Percentiles rank a stretch among this genome's conserved stretches.
Evolutionary conservation across 2,113 vertebrate genomes (phyloP).

Genomic region (Acanthisitta chloris): DNA sequence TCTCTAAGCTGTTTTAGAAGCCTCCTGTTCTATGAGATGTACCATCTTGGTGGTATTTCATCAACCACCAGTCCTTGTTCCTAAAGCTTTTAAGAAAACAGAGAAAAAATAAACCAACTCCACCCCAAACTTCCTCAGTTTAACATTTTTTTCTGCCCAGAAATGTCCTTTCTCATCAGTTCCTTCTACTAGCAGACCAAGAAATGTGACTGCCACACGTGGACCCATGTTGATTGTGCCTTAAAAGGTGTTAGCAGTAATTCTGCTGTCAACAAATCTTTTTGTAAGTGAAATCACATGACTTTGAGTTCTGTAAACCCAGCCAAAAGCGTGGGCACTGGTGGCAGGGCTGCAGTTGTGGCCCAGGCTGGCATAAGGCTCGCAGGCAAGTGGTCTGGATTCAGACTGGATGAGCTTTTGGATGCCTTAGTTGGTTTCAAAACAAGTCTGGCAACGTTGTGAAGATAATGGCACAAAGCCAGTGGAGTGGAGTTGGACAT

Average conservation of each 20-base stretch:
- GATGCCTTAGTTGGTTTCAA: background rate
- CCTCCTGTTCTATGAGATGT: background rate
- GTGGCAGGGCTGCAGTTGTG: background rate
- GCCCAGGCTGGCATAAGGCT: background rate
- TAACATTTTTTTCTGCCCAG: background rate
- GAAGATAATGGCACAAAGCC: background rate
- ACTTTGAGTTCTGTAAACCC: background rate
- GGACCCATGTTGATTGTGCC: background rate
- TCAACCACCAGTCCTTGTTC: background rate
- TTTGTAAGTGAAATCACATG: background rate
- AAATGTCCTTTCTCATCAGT: background rate
- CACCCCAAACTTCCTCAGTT: background rate
- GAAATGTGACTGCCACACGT: background rate
- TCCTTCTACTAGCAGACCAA: background rate
- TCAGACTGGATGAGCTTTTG: background rate
- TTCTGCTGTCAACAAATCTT: background rate
- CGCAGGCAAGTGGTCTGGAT: background rate
- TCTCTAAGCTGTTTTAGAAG: background rate
- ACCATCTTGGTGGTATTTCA: background rate
- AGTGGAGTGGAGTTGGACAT: background rate
- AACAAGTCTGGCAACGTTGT: background rate
- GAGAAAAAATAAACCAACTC: background rate
- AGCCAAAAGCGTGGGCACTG: fast-evolving
- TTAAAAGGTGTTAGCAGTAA: background rate
- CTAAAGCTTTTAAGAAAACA: background rate